A percentile compares a stretch with the other conserved stretches of the same genome.
Evolutionary conservation across 1,140 invertebrate genomes (phyloP).

Genomic region (Diprion similis): DNA sequence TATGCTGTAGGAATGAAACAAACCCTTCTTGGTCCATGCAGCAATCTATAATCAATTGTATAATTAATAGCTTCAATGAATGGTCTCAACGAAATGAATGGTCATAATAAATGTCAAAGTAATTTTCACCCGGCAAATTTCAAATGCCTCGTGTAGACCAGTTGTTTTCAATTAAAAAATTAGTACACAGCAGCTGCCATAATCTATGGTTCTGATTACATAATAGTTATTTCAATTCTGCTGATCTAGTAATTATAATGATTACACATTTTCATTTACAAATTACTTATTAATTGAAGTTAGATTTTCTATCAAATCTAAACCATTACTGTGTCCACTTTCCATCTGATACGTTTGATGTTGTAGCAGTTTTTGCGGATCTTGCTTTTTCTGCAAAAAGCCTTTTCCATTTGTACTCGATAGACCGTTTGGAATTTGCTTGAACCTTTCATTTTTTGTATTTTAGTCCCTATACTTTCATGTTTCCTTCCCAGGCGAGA

Average conservation of each 20-base stretch:
- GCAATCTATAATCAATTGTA: constrained; percentile 15
- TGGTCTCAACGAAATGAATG: background rate
- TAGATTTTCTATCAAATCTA: constrained; percentile 22
- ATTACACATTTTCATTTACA: background rate
- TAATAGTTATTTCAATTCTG: background rate
- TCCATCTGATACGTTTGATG: constrained; percentile 20
- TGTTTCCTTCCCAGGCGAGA: constrained; percentile 23
- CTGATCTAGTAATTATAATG: background rate
- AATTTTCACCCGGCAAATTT: constrained; percentile 17
- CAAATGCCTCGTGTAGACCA: constrained; percentile 11
- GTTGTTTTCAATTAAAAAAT: constrained; percentile 15
- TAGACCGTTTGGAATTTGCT: background rate
- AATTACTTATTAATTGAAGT: constrained; percentile 12
- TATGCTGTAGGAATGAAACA: constrained; percentile 17
- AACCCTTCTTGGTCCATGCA: constrained; percentile 6
- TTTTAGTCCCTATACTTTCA: constrained; percentile 19
- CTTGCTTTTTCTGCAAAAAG: constrained; percentile 22
- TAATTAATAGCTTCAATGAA: constrained; percentile 1
- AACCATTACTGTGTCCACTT: constrained; percentile 9
- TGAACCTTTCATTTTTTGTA: background rate
- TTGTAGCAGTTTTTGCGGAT: constrained; percentile 14
- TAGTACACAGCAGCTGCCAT: background rate
- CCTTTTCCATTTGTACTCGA: constrained; percentile 16
- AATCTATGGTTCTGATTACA: constrained; percentile 1
- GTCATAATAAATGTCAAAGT: background rate